phyloP scores from a whole-genome alignment of 2,888 invertebrate species.

The Frankliniella intonsa region DNA sequence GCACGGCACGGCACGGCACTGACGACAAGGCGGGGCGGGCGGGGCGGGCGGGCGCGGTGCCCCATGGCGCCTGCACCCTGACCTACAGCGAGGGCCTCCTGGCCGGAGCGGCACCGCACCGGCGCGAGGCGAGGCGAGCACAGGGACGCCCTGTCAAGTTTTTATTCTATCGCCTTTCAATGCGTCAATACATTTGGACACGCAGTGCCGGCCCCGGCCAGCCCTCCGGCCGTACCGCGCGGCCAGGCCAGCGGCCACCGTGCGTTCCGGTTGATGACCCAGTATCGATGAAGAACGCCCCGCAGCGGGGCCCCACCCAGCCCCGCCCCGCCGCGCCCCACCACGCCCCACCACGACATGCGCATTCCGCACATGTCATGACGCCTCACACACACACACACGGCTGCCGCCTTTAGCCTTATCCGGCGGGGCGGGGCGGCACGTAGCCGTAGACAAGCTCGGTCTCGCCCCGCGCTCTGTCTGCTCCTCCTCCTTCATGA shows the following conservation, averaged over 20 bases:
- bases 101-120: too few species aligned
- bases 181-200: background rate
- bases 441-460: background rate
- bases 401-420: background rate
- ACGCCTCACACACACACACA: background rate
- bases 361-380: too few species aligned
- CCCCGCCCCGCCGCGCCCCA: background rate
- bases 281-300: background rate
- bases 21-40: too few species aligned
- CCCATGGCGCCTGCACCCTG: too few species aligned
- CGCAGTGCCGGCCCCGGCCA: background rate
- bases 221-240: background rate
- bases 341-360: background rate
- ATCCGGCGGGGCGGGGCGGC: background rate
- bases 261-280: too few species aligned
- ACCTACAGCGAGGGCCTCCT: too few species aligned
- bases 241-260: background rate
- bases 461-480: background rate
- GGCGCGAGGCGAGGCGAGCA: too few species aligned
- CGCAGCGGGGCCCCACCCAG: background rate
- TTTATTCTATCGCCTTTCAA: background rate
- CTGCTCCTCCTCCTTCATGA: background rate
- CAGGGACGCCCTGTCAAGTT: background rate
- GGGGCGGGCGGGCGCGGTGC: too few species aligned
- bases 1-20: too few species aligned